Conservation (phyloP, 2,113 vertebrate genomes). For the Trogon surrucura region DNA sequence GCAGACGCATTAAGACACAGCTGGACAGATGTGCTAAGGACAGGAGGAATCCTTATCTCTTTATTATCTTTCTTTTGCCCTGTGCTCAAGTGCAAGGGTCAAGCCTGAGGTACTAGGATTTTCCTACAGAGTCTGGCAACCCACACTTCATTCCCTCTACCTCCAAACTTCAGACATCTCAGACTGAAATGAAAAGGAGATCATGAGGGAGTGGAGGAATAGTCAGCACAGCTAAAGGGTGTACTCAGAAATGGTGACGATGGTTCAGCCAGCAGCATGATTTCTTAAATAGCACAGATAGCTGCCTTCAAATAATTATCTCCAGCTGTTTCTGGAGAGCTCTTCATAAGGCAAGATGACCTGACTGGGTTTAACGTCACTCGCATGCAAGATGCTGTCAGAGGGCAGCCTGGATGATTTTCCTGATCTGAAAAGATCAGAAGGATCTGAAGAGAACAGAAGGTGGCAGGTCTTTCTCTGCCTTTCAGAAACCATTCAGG, state of each 20-base stretch:
- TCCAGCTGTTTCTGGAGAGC: slow-evolving; percentile 22
- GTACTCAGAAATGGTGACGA: slow-evolving; percentile 9
- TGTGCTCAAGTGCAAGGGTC: not conserved
- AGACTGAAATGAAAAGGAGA: not conserved
- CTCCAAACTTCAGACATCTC: not conserved
- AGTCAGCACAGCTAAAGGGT: not conserved
- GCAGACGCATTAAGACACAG: not conserved
- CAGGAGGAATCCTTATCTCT: not conserved
- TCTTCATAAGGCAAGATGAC: not conserved
- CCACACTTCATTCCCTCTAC: not conserved
- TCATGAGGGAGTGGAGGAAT: not conserved
- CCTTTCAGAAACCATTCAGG: slow-evolving; percentile 29
- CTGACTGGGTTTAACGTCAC: slow-evolving; percentile 21
- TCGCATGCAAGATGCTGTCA: not conserved
- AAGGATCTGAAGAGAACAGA: slow-evolving; percentile 28
- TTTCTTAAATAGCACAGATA: slow-evolving; percentile 5
- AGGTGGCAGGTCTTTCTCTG: not conserved
- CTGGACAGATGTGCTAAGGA: not conserved
- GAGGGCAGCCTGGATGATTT: not conserved
- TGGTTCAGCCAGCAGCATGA: not conserved
- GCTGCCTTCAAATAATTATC: slow-evolving; percentile 17
- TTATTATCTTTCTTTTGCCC: not conserved
- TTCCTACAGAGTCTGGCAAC: not conserved
- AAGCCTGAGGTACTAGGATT: not conserved
- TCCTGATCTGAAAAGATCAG: slow-evolving; percentile 49